A percentile compares a stretch with the other conserved stretches of the same genome.
These are phyloP conservation scores for Torymus tubicola DNA, from an alignment of 2,888 invertebrate species.

Conservation along the genomic window DNA sequence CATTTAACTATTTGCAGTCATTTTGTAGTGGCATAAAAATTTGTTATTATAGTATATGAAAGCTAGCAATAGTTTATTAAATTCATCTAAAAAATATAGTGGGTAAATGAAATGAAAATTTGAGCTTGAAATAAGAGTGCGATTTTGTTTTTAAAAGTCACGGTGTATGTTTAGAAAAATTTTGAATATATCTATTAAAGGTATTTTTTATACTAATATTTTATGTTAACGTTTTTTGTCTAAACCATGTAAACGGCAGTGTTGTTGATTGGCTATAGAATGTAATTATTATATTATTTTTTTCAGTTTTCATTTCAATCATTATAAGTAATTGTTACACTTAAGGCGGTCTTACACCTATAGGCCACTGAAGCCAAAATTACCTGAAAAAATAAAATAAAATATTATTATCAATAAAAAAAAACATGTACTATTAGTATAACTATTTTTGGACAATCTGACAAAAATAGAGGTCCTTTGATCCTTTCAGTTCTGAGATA, in stretches of 20 bases:
- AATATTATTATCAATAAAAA: no score
- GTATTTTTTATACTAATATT: conserved; percentile 48
- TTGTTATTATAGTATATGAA: no score
- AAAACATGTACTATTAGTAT: no score
- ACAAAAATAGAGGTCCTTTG: no score
- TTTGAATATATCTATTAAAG: conserved; percentile 20
- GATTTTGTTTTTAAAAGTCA: conserved; percentile 10
- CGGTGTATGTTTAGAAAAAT: conserved; percentile 9
- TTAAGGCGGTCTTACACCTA: no score
- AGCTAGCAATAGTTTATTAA: no score
- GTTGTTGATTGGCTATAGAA: conserved; percentile 20
- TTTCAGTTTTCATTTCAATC: conserved; percentile 5
- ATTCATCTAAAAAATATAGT: background rate
- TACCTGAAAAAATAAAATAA: no score
- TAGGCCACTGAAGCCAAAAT: no score
- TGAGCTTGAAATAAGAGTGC: conserved; percentile 33
- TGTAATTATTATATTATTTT: conserved; percentile 10
- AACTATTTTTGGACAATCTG: no score
- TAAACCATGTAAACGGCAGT: conserved; percentile 13
- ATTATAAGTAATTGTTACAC: background rate
- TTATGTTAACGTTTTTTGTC: conserved; percentile 15
- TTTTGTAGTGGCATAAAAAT: no score
- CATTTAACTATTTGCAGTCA: no score
- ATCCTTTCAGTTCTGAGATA: no score
- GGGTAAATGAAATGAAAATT: conserved; percentile 9